Percentiles rank a stretch among this genome's conserved stretches.
Conservation (phyloP, 2,113 vertebrate genomes). For the Sigmodon hispidus region DNA sequence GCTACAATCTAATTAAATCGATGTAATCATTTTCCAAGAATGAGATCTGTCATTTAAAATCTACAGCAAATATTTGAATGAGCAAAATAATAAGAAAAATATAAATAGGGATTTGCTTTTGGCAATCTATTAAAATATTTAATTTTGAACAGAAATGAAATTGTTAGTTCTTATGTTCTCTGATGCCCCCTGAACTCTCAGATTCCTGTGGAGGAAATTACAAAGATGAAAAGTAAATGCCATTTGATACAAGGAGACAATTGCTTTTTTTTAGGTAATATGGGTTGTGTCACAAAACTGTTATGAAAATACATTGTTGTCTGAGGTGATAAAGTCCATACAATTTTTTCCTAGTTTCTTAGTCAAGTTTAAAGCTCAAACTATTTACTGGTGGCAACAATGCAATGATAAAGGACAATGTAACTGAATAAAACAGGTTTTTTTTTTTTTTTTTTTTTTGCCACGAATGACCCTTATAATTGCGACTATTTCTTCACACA, state of each 20-base stretch:
- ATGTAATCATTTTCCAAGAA: conserved; percentile 71
- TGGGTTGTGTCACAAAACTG: conserved; percentile 56
- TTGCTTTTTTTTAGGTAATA: conserved; percentile 47
- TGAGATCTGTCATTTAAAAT: conserved; percentile 67
- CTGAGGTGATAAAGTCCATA: conserved; percentile 35
- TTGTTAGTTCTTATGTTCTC: conserved; percentile 52
- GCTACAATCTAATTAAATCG: conserved; percentile 71
- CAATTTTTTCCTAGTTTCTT: conserved; percentile 56
- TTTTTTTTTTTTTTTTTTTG: conserved; percentile 61
- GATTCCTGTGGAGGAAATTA: conserved; percentile 75
- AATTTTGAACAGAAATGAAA: conserved; percentile 70
- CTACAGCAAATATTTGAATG: conserved; percentile 68
- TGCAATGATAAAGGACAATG: neutral
- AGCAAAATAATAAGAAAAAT: conserved; percentile 70
- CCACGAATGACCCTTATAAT: conserved; percentile 44
- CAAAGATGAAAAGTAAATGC: conserved; percentile 77
- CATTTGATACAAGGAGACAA: conserved; percentile 71
- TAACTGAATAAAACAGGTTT: conserved; percentile 60
- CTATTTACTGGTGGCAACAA: conserved; percentile 58
- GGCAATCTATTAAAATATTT: conserved; percentile 67
- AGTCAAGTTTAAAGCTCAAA: conserved; percentile 57
- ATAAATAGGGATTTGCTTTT: conserved; percentile 71
- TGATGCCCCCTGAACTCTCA: conserved; percentile 58
- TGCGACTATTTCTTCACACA: conserved; percentile 47
- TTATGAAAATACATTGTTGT: conserved; percentile 70